Evolutionary conservation across 2,797 vertebrate species (phyloP).

Genomic region (Thamnophis elegans): DNA sequence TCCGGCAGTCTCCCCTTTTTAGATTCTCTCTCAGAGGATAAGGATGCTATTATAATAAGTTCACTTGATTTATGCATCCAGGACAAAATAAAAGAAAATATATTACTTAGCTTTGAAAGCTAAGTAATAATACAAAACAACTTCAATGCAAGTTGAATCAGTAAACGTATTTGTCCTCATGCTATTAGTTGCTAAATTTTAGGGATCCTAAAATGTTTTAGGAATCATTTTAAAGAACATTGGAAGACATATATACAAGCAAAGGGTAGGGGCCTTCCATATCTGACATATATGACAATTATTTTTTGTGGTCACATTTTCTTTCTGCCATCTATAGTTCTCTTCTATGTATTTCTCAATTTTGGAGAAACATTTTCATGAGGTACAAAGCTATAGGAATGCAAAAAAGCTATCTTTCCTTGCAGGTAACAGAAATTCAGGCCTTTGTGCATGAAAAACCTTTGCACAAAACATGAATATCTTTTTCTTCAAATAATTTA

Average conservation of each 20-base stretch:
- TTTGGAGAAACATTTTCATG: not conserved
- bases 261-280: not conserved
- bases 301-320: not conserved
- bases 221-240: not conserved
- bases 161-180: not conserved
- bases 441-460: not conserved
- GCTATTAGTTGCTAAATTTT: not conserved
- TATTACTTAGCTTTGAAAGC: not conserved
- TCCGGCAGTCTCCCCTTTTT: constrained; percentile 59
- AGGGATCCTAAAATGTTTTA: not conserved
- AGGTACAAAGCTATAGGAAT: not conserved
- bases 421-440: not conserved
- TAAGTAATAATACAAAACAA: not conserved
- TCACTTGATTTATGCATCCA: not conserved
- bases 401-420: not conserved
- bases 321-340: not conserved
- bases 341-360: not conserved
- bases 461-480: not conserved
- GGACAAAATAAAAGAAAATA: not conserved
- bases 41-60: not conserved
- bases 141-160: not conserved
- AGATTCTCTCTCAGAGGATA: constrained; percentile 59
- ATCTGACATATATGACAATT: not conserved
- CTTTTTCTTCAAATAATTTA: not conserved
- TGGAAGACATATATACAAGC: not conserved